Percentiles rank a stretch among this genome's conserved stretches.
Evolutionary conservation across 2,888 invertebrate genomes (phyloP).

Genomic region (Tetramorium bicarinatum): DNA sequence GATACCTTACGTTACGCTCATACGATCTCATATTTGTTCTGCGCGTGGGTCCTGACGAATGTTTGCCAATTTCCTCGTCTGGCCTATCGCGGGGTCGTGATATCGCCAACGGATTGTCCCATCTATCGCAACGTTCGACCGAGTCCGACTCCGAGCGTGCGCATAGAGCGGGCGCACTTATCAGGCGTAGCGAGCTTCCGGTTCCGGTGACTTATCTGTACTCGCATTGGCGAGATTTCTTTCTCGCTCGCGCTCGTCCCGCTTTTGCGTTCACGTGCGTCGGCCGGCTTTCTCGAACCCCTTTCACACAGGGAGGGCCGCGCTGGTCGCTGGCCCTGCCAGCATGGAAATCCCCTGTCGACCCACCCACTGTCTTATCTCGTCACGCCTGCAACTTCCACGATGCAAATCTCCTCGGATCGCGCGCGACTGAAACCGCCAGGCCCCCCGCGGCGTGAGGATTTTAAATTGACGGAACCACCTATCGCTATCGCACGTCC

Average conservation of each 20-base stretch:
- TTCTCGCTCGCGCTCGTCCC: conserved; percentile 31
- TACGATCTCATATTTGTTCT: conserved; percentile 40
- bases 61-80: conserved; percentile 57
- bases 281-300: conserved; percentile 37
- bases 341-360: conserved; percentile 65
- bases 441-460: conserved; percentile 61
- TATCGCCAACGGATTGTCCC: conserved; percentile 51
- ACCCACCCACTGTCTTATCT: conserved; percentile 73
- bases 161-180: conserved; percentile 46
- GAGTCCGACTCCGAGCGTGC: conserved; percentile 26
- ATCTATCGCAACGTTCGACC: conserved; percentile 54
- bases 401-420: conserved; percentile 71
- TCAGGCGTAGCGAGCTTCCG: conserved; percentile 64
- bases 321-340: conserved; percentile 49
- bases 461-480: conserved; percentile 75
- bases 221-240: conserved; percentile 57
- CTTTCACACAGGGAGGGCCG: conserved; percentile 14
- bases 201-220: conserved; percentile 64
- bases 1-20: conserved; percentile 21
- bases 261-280: conserved; percentile 11
- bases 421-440: conserved; percentile 59
- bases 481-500: conserved; percentile 68
- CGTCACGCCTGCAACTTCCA: conserved; percentile 72
- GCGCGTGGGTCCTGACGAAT: conserved; percentile 45
- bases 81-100: conserved; percentile 48